phyloP scores from a whole-genome alignment of 2,113 vertebrate genomes.

The Myiozetetes cayanensis region DNA sequence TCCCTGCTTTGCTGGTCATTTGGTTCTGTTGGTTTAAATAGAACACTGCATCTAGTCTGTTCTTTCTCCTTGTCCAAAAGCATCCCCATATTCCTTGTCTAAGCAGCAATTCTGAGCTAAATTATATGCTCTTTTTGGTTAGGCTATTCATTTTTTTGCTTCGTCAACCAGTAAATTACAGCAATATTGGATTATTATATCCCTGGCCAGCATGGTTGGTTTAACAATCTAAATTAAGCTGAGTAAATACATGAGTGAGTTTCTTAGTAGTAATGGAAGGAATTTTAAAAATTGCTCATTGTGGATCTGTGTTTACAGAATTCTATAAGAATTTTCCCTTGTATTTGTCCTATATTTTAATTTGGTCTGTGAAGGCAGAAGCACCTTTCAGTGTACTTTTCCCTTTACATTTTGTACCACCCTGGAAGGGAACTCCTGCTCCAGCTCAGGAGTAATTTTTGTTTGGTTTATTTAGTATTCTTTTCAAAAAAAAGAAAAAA shows the following conservation, averaged over 20 bases:
- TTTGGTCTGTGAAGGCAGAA: not conserved
- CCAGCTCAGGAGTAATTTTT: not conserved
- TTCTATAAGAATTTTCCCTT: not conserved
- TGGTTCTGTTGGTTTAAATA: not conserved
- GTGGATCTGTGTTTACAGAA: not conserved
- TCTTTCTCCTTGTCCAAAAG: not conserved
- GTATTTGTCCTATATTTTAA: not conserved
- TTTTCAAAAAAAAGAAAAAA: not conserved
- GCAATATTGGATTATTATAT: not conserved
- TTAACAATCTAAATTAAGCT: not conserved
- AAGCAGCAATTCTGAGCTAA: not conserved
- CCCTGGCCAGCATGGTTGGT: not conserved
- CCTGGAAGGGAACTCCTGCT: not conserved
- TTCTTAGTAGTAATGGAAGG: not conserved
- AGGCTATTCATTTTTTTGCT: not conserved
- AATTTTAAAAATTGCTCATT: not conserved
- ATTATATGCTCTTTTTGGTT: not conserved
- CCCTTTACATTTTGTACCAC: not conserved
- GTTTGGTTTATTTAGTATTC: not conserved
- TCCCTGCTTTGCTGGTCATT: fast-evolving
- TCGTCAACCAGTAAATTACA: not conserved
- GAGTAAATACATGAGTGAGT: not conserved
- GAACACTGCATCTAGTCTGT: not conserved
- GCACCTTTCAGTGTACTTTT: not conserved
- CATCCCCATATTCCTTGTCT: not conserved